These are phyloP conservation scores for Xiphophorus couchianus DNA, from an alignment of 2,113 vertebrate genomes.

Conservation along the genomic window DNA sequence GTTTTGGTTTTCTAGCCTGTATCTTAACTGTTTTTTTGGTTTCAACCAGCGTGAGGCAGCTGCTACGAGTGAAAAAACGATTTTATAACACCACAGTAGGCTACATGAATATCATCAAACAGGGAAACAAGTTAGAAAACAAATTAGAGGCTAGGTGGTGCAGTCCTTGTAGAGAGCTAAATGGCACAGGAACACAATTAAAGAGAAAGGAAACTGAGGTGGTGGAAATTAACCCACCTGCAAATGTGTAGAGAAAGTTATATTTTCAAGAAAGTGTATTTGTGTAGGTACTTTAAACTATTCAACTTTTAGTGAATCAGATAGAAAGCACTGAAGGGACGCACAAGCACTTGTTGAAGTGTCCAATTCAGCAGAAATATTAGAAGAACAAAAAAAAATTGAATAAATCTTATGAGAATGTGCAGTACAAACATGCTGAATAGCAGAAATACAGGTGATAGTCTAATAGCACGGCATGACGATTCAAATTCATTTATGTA, in stretches of 20 bases:
- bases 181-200: no score
- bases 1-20: constrained; percentile 12
- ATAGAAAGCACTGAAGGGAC: no score
- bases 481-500: not conserved
- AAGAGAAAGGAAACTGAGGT: not conserved
- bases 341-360: not conserved
- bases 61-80: not conserved
- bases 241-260: not conserved
- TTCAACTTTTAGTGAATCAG: no score
- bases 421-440: not conserved
- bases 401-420: no score
- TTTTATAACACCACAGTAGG: not conserved
- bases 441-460: not conserved
- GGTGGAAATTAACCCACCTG: not conserved
- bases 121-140: not conserved
- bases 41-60: not conserved
- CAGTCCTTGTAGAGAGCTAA: no score
- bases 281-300: not conserved
- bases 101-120: not conserved
- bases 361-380: not conserved
- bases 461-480: not conserved
- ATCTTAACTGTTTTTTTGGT: constrained; percentile 7
- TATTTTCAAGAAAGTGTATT: not conserved
- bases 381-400: not conserved
- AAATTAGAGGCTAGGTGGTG: not conserved